Base-by-base conservation (phyloP, 1,140 invertebrate genomes). In the Ostrea denselamellosa region DNA sequence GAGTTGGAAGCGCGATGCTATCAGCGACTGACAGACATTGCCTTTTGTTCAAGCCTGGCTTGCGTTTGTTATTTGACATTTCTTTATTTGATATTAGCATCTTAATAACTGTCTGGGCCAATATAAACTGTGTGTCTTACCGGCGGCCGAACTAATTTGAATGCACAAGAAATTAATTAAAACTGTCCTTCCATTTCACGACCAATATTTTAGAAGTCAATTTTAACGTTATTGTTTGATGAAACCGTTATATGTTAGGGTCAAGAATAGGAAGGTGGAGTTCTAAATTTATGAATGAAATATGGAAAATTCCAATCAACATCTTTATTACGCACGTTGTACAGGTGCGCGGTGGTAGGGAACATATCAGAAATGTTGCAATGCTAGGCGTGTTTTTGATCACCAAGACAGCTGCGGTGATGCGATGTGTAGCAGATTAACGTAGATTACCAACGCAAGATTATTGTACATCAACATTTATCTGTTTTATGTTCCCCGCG, bases 351-450 rank as follows among this genome's bases (percentile, higher is more conserved):
- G 28, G 68, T 28, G 68, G 68, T 34, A 25, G 28, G 68, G 68
- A 22, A 12, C 68, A 77, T 77, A 25, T 77, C 68, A 77, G 68
- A 77, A 77, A 77, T 77, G 68, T 34, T 77, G 68, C 68, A 77
- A 77, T 77, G 68, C 68, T 77, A 77, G 68, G 68, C 68, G 68
- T 77, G 68, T 77, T 77, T 77, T 77, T 77, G 68, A 77, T 77
- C 68, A 77, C 25, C 68, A 10, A 77, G 68, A 77, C 68, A 77
- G 68, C 68, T 77, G 68, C 68, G 25, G 14, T 77, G 68, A 77
- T 77, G 68, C 25, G 68, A 77, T 77, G 68, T 77, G 68, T 77
- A 77, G 68, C 68, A 77, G 68, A 77, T 77, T 77, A 77, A 77
- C 68, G 68, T 77, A 77, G 68, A 77, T 77, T 77, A 77, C 68